phyloP scores from a whole-genome alignment of 92 coral and sea anemone species.

The Bergia puertoricense region DNA sequence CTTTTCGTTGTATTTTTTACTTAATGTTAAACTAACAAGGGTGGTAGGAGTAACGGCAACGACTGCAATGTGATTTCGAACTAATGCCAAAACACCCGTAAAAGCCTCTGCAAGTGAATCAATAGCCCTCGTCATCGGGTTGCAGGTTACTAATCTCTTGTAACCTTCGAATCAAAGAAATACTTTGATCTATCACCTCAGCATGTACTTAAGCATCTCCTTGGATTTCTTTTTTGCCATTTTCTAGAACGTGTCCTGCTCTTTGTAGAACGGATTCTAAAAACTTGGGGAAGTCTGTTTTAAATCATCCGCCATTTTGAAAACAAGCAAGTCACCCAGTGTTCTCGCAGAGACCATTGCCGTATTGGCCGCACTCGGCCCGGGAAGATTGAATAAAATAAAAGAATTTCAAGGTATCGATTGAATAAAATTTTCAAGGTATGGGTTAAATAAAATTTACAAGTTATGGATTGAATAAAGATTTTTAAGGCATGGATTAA shows the following conservation, averaged over 20 bases:
- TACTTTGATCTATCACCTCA: slow-evolving; percentile 45
- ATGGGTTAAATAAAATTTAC: too few relatives aligned
- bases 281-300: slow-evolving; percentile 44
- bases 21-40: slow-evolving; percentile 19
- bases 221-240: neutral
- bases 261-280: slow-evolving; percentile 50
- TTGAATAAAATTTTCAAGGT: too few relatives aligned
- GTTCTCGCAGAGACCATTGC: too few relatives aligned
- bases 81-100: slow-evolving; percentile 46
- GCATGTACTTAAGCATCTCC: slow-evolving; percentile 31
- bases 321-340: too few relatives aligned
- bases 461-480: too few relatives aligned
- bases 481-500: too few relatives aligned
- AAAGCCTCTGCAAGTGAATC: slow-evolving; percentile 58
- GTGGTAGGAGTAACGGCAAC: slow-evolving; percentile 30
- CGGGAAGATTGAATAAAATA: too few relatives aligned
- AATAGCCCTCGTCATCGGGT: slow-evolving; percentile 53
- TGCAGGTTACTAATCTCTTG: slow-evolving; percentile 43
- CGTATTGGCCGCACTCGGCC: too few relatives aligned
- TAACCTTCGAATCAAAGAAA: slow-evolving; percentile 46
- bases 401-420: too few relatives aligned
- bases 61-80: slow-evolving; percentile 48
- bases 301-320: too few relatives aligned
- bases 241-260: slow-evolving; percentile 42
- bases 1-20: slow-evolving; percentile 37